Evolutionary conservation across 2,888 invertebrate species (phyloP), one percentile per base, ranked within the genome.

Genomic region (Ochropleura plecta): DNA sequence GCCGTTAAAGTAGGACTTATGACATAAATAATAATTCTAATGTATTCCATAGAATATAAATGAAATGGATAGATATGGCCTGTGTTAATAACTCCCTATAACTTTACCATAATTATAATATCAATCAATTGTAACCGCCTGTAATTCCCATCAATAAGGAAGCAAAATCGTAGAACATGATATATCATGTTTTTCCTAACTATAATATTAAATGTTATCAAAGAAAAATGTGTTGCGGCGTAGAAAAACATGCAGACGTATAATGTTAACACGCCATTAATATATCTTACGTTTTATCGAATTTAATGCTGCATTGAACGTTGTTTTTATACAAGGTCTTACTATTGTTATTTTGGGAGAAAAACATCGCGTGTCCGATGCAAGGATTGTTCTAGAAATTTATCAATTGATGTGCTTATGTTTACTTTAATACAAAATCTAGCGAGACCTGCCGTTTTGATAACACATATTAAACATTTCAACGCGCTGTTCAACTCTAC

Each of bases 241-340:
- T 5, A 63, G 44, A 76, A 76, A 70, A 82, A 68, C 66, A 62
- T 65, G 68, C 76, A 66, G 18, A 73, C 73, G 64, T 67, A 51
- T 63, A 9, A 20, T 76, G 67, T 77, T 80, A 63, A 46, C 83
- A 77, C 65, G 60, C 65, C 73, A 72, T 85, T 81, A 66, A 79
- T 80, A 71, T 69, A 74, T 68, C 14, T 49, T 65, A 65, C 67
- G 67, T 80, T 78, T 57, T 78, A 84, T 75, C 60, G 69, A 76
- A 75, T 79, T 48, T 70, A 60, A 72, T 77, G 55, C 83, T 73
- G 62, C 71, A 83, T 75, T 76, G 42, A 68, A 70, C 59, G 65
- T 60, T 62, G 14, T 55, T 62, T 59, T 46, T 48, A 18, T 51
- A 53, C 70, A 67, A 81, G 74, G 79, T 76, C 30, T 70, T 64